These are phyloP conservation scores for Nanorana parkeri DNA, from an alignment of 2,113 vertebrate genomes.

Conservation along the genomic window DNA sequence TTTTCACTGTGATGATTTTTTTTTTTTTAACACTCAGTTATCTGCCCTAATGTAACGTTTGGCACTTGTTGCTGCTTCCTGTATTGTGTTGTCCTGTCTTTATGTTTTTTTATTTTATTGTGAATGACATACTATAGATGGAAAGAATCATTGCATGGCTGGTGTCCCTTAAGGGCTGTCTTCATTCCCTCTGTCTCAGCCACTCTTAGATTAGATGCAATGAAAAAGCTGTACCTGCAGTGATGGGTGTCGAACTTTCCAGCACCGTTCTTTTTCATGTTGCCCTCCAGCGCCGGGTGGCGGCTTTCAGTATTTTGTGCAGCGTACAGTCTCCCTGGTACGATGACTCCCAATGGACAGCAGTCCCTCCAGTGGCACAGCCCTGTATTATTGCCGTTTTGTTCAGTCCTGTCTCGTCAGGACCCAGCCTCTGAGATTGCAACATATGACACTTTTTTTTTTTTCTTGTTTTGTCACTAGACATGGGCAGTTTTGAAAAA, in stretches of 20 bases:
- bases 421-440: slow-evolving; percentile 50
- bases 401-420: slow-evolving; percentile 54
- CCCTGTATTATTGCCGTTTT: slow-evolving; percentile 47
- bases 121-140: slow-evolving; percentile 16
- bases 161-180: slow-evolving; percentile 14
- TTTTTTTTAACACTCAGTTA: slow-evolving; percentile 44
- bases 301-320: slow-evolving; percentile 45
- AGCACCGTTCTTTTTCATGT: neutral
- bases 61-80: slow-evolving; percentile 36
- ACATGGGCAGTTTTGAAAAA: slow-evolving; percentile 25
- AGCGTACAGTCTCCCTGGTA: slow-evolving; percentile 12
- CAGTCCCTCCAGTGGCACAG: slow-evolving; percentile 25
- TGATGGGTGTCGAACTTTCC: neutral
- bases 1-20: slow-evolving; percentile 24
- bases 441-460: slow-evolving; percentile 56
- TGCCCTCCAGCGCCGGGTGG: slow-evolving; percentile 16
- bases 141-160: slow-evolving; percentile 27
- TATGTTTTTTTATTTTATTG: slow-evolving; percentile 29
- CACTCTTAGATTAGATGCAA: neutral
- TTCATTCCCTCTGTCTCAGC: neutral
- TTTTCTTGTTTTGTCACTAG: slow-evolving; percentile 58
- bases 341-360: neutral
- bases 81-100: slow-evolving; percentile 21
- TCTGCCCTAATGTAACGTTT: slow-evolving; percentile 32
- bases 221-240: neutral